Evolutionary conservation across 2,113 vertebrate genomes (phyloP).

Genomic region (Corvus hawaiiensis): DNA sequence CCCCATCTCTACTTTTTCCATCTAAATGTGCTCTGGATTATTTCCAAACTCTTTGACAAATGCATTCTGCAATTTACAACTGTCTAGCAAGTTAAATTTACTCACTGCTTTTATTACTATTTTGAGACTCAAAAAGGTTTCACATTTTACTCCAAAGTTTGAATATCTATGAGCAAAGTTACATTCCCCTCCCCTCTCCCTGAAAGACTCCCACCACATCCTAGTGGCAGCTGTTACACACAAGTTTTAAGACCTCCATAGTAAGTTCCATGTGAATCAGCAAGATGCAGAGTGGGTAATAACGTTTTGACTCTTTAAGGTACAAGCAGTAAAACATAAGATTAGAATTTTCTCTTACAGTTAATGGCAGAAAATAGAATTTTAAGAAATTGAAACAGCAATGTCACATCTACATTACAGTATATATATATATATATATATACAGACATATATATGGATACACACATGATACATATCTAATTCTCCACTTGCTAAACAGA

Average conservation of each 20-base stretch:
- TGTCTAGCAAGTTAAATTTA: constrained; percentile 23
- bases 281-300: background rate
- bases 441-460: too few species aligned
- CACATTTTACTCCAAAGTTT: background rate
- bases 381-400: background rate
- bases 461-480: rapidly evolving
- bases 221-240: background rate
- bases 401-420: background rate
- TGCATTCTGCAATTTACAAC: constrained; percentile 14
- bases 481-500: background rate
- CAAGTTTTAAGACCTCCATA: background rate
- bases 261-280: background rate
- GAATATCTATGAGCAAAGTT: constrained; percentile 25
- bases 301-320: background rate
- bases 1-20: background rate
- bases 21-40: background rate
- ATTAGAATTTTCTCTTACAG: background rate
- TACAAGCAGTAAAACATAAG: background rate
- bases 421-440: too few species aligned
- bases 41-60: constrained; percentile 54
- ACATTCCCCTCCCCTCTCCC: background rate
- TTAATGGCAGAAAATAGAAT: background rate
- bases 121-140: constrained; percentile 25
- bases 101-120: constrained; percentile 1
- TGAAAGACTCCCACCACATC: background rate